A percentile compares a stretch with the other conserved stretches of the same genome.
phyloP scores from a whole-genome alignment of 2,113 vertebrate species.

The Potamarius usumacintae region DNA sequence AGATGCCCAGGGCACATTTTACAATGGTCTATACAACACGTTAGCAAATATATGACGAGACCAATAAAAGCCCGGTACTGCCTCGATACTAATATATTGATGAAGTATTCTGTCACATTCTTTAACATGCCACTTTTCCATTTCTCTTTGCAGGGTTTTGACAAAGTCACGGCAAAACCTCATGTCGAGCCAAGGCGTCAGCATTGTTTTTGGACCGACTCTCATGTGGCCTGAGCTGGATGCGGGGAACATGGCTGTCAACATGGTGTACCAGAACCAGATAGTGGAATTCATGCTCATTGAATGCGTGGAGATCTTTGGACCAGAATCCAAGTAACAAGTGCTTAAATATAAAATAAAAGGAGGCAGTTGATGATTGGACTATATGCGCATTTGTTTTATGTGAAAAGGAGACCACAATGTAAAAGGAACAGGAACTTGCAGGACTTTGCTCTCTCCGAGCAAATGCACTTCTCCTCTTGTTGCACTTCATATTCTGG shows the following conservation, averaged over 20 bases:
- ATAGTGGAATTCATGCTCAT: constrained; percentile 89
- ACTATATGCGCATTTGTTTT: not conserved
- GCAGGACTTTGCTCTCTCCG: not conserved
- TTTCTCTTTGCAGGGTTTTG: constrained; percentile 80
- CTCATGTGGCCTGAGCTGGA: constrained; percentile 90
- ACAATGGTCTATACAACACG: constrained; percentile 22
- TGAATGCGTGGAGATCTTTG: constrained; percentile 83
- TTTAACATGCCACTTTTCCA: not conserved
- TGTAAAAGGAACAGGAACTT: not conserved
- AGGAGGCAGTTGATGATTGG: not conserved
- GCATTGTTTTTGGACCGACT: constrained; percentile 94
- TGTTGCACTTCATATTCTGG: not conserved
- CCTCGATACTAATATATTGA: not conserved
- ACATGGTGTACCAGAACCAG: constrained; percentile 96
- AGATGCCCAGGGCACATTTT: constrained; percentile 2
- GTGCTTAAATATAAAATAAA: constrained; percentile 3
- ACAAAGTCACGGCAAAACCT: constrained; percentile 82
- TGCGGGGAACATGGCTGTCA: constrained; percentile 85
- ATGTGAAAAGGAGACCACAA: not conserved
- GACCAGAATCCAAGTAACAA: constrained; percentile 60
- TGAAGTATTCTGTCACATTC: not conserved
- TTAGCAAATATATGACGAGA: constrained; percentile 8
- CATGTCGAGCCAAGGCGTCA: constrained; percentile 92
- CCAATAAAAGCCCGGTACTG: not conserved
- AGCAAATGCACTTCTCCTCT: not conserved